phyloP scores from a whole-genome alignment of 1,140 invertebrate genomes.

The Reticulitermes speratus region DNA sequence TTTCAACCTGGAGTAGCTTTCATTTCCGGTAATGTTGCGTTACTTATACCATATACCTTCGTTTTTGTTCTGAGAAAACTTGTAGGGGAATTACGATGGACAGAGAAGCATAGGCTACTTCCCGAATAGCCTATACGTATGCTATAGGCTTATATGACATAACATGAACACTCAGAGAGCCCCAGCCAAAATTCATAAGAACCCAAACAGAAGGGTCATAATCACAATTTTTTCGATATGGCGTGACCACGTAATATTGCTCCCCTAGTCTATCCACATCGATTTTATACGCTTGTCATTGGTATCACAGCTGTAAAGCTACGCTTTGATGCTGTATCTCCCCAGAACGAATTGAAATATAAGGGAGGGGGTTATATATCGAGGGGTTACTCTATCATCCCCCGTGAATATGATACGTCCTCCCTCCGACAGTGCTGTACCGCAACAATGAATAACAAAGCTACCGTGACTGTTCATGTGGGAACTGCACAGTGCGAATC shows the following conservation, averaged over 20 bases:
- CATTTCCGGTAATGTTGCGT: too few species aligned
- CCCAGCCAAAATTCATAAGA: neutral
- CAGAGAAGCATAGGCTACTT: too few species aligned
- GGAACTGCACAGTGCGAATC: neutral
- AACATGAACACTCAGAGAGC: neutral
- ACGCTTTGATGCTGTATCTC: conserved; percentile 18
- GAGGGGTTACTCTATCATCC: conserved; percentile 14
- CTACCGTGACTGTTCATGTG: neutral
- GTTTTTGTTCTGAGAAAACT: too few species aligned
- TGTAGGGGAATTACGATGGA: neutral
- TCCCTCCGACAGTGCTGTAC: neutral
- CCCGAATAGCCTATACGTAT: too few species aligned
- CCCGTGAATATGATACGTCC: neutral
- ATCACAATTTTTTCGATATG: conserved; percentile 4
- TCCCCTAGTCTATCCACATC: neutral
- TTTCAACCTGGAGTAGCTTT: too few species aligned
- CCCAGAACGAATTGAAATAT: conserved; percentile 18
- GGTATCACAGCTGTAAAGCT: conserved; percentile 10
- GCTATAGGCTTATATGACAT: neutral
- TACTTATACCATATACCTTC: too few species aligned
- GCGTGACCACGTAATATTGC: conserved; percentile 13
- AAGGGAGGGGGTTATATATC: conserved; percentile 9
- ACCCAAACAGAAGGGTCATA: conserved; percentile 14
- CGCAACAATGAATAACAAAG: conserved; percentile 14
- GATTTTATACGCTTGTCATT: neutral